Evolutionary conservation across 2,797 vertebrate species (phyloP).

Genomic region (Galagoides demidoff): DNA sequence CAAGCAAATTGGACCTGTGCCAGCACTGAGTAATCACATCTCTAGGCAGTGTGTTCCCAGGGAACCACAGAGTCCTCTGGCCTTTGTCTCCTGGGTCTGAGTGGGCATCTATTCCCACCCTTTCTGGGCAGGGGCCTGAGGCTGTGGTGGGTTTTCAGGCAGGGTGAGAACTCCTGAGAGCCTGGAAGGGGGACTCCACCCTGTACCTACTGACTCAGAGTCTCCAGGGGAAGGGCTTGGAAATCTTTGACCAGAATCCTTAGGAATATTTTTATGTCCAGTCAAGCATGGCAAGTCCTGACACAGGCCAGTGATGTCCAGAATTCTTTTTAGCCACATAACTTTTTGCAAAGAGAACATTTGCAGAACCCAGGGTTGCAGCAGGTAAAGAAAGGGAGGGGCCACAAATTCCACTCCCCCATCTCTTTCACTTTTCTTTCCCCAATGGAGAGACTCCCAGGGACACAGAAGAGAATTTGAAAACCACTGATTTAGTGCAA

Average conservation of each 20-base stretch:
- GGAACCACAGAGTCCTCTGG: background rate
- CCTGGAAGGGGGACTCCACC: too few relatives aligned
- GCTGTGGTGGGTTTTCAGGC: background rate
- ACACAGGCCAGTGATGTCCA: background rate
- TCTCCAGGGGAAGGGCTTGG: background rate
- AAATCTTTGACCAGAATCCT: background rate
- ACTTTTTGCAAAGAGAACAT: background rate
- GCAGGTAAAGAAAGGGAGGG: background rate
- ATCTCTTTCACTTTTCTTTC: background rate
- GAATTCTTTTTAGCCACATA: background rate
- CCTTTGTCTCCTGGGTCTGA: background rate
- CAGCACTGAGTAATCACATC: background rate
- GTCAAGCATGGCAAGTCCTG: background rate
- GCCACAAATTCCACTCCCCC: background rate
- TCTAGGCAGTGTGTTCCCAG: background rate
- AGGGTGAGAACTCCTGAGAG: background rate
- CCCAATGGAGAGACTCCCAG: background rate
- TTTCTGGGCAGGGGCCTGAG: background rate
- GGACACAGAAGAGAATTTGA: background rate
- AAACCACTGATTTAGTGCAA: background rate
- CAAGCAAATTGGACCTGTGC: background rate
- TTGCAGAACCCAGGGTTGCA: background rate
- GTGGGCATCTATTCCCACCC: background rate
- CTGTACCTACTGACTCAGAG: background rate
- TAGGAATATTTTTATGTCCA: background rate